These are phyloP conservation scores for Pogonocherus hispidulus DNA, from an alignment of 2,888 invertebrate genomes.

Conservation along the genomic window DNA sequence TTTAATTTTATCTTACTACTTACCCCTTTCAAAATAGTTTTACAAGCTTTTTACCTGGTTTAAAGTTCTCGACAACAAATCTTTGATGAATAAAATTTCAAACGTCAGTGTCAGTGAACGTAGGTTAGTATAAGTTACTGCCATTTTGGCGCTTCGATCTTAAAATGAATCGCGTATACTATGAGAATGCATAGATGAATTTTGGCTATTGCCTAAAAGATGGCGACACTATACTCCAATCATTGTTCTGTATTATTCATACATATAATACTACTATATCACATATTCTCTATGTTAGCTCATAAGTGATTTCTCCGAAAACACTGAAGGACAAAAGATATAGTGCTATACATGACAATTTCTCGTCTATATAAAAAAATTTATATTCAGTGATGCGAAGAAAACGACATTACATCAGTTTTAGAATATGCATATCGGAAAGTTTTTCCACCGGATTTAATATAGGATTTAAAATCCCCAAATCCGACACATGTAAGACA, in stretches of 20 bases:
- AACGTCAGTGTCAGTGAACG: no score
- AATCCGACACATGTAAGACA: conserved; percentile 46
- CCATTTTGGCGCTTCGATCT: no score
- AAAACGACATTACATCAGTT: conserved; percentile 35
- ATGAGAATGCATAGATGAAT: no score
- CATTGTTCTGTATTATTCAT: background rate
- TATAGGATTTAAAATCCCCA: conserved; percentile 50
- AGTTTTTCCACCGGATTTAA: conserved; percentile 46
- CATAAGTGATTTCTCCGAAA: background rate
- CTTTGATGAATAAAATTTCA: no score
- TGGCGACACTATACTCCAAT: background rate
- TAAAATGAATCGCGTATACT: no score
- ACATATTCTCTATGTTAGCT: no score
- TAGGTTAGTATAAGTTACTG: no score
- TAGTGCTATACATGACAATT: conserved; percentile 37
- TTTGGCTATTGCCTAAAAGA: background rate
- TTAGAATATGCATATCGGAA: conserved; percentile 37
- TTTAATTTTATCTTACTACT: no score
- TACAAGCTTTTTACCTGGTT: no score
- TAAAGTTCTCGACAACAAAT: no score
- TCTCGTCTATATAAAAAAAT: conserved; percentile 41
- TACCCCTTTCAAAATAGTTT: no score
- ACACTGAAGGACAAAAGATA: no score
- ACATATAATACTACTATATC: background rate
- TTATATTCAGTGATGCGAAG: conserved; percentile 42